Conservation (phyloP, 2,797 vertebrate species). For the Danio tinwini region DNA sequence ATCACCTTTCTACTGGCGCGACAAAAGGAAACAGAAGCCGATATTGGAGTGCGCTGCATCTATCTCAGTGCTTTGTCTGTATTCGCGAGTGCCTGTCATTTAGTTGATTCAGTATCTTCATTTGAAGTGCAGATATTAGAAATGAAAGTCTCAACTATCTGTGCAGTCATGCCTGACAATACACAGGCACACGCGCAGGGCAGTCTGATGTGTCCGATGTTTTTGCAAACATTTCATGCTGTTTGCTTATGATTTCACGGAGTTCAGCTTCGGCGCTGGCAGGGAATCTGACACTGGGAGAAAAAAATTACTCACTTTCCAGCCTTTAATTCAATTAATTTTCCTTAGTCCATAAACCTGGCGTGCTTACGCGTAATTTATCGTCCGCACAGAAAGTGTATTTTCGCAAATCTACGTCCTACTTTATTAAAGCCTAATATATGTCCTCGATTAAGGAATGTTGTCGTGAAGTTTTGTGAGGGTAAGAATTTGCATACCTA, state of each 20-base stretch:
- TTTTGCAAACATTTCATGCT: slow-evolving; percentile 57
- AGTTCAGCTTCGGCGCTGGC: slow-evolving; percentile 44
- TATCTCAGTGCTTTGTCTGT: slow-evolving; percentile 66
- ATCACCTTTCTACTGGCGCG: slow-evolving; percentile 80
- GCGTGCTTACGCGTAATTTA: slow-evolving; percentile 73
- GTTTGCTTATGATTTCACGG: slow-evolving; percentile 58
- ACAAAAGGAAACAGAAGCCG: slow-evolving; percentile 72
- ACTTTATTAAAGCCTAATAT: slow-evolving; percentile 74
- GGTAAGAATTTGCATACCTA: slow-evolving; percentile 89
- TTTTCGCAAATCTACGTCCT: slow-evolving; percentile 61
- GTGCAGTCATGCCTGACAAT: slow-evolving; percentile 61
- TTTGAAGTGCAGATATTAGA: slow-evolving; percentile 65
- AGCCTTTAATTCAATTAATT: slow-evolving; percentile 68
- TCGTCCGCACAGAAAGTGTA: slow-evolving; percentile 68
- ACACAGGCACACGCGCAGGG: slow-evolving; percentile 48
- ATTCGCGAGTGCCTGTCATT: slow-evolving; percentile 71
- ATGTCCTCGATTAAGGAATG: slow-evolving; percentile 65
- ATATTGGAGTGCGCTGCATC: slow-evolving; percentile 70
- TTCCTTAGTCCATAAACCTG: slow-evolving; percentile 73
- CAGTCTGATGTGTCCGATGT: slow-evolving; percentile 49
- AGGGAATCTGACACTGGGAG: slow-evolving; percentile 42
- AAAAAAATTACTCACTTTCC: slow-evolving; percentile 72
- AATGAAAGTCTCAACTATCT: slow-evolving; percentile 59
- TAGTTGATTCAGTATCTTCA: slow-evolving; percentile 65
- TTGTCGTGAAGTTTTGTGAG: slow-evolving; percentile 67